Conservation (phyloP, 2,888 invertebrate genomes). For the Mesoligia furuncula region DNA sequence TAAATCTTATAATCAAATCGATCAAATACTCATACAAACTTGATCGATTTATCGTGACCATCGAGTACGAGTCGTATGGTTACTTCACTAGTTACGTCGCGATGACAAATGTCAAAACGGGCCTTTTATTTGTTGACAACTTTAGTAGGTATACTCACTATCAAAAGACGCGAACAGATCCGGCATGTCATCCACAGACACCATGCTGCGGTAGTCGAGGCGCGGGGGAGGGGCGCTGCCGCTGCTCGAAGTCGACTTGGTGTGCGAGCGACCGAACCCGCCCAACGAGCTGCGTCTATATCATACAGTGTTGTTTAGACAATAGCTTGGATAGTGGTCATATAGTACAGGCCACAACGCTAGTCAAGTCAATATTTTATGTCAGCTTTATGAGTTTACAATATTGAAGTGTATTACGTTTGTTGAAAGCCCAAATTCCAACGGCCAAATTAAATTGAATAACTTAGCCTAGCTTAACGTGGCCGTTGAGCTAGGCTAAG, state of each 20-base stretch:
- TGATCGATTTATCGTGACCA: no score
- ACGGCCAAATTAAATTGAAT: neutral
- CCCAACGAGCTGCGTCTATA: conserved; percentile 96
- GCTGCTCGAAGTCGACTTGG: conserved; percentile 91
- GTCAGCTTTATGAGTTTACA: neutral
- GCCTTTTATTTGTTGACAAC: no score
- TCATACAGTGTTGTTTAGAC: conserved; percentile 14
- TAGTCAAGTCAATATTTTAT: neutral
- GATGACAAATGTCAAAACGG: no score
- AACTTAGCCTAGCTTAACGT: conserved; percentile 19
- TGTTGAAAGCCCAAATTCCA: neutral
- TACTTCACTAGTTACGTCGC: no score
- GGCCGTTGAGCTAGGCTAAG: no score
- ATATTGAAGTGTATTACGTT: neutral
- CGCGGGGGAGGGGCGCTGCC: conserved; percentile 92
- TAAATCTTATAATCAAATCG: no score
- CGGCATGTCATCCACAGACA: conserved; percentile 98
- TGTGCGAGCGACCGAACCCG: conserved; percentile 94
- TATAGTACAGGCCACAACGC: neutral
- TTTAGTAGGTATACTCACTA: conserved; percentile 92
- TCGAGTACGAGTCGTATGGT: no score
- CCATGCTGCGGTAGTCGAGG: conserved; percentile 97
- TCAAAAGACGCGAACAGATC: conserved; percentile 98
- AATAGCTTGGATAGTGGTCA: neutral
- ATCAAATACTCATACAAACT: no score